phyloP scores from a whole-genome alignment of 2,113 vertebrate genomes.

The Brachypteracias leptosomus region DNA sequence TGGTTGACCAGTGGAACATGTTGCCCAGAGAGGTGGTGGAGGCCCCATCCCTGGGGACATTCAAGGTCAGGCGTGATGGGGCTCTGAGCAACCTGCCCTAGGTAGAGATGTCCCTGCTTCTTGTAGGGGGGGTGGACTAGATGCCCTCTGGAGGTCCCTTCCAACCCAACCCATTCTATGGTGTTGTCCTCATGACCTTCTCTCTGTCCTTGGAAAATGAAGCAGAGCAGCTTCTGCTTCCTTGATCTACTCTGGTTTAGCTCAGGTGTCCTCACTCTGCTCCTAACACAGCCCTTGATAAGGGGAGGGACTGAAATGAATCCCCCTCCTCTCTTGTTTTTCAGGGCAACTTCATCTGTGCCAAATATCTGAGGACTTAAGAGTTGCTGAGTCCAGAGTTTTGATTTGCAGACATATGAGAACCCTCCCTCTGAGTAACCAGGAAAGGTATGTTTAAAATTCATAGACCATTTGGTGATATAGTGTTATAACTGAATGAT shows the following conservation, averaged over 20 bases:
- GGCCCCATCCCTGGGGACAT: too few relatives aligned
- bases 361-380: background rate
- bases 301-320: background rate
- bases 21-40: too few relatives aligned
- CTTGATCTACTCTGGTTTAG: background rate
- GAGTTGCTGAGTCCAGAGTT: background rate
- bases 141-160: too few relatives aligned
- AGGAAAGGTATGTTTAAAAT: background rate
- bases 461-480: background rate
- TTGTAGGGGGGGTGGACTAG: too few relatives aligned
- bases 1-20: too few relatives aligned
- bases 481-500: background rate
- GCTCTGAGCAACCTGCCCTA: too few relatives aligned
- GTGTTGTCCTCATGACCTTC: background rate
- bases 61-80: too few relatives aligned
- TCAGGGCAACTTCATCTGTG: background rate
- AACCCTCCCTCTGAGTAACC: background rate
- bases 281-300: rapidly evolving
- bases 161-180: too few relatives aligned
- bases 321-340: background rate
- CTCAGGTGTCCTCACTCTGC: background rate
- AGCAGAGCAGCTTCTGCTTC: background rate
- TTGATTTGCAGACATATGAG: background rate
- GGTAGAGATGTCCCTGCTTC: too few relatives aligned
- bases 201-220: background rate